Percentiles rank a stretch among this genome's conserved stretches.
Evolutionary conservation across 92 coral and sea anemone species (phyloP).

Genomic region (Heteractis magnifica): DNA sequence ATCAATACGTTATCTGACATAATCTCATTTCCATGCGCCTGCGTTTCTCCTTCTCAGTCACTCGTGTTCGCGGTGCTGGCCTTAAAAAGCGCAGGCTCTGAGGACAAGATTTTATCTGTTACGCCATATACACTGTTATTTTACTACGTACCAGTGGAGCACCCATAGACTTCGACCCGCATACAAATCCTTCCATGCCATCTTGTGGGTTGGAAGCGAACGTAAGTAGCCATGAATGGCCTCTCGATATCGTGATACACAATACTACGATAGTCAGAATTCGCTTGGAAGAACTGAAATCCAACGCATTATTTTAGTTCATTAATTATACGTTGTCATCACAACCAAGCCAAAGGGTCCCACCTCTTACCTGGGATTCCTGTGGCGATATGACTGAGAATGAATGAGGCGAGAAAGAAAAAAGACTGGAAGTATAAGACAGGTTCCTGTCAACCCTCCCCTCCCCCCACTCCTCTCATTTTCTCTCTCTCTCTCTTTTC

Average conservation of each 20-base stretch:
- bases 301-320: neutral
- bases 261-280: constrained; percentile 50
- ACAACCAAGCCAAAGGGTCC: too few relatives aligned
- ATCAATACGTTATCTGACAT: too few relatives aligned
- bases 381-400: too few relatives aligned
- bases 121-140: neutral
- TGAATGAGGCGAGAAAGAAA: too few relatives aligned
- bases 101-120: too few relatives aligned
- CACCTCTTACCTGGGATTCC: too few relatives aligned
- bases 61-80: too few relatives aligned
- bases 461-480: neutral
- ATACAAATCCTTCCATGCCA: constrained; percentile 80
- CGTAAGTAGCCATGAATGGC: constrained; percentile 56
- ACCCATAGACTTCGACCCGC: constrained; percentile 85
- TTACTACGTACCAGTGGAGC: constrained; percentile 45
- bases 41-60: too few relatives aligned
- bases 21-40: too few relatives aligned
- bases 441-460: too few relatives aligned
- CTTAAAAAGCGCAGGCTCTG: too few relatives aligned
- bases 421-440: too few relatives aligned
- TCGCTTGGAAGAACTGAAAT: constrained; percentile 60
- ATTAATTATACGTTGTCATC: neutral
- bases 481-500: neutral
- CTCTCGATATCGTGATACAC: constrained; percentile 55
- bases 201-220: constrained; percentile 69